Base-by-base conservation (phyloP, 2,113 vertebrate species). In the Megaptera novaeangliae region DNA sequence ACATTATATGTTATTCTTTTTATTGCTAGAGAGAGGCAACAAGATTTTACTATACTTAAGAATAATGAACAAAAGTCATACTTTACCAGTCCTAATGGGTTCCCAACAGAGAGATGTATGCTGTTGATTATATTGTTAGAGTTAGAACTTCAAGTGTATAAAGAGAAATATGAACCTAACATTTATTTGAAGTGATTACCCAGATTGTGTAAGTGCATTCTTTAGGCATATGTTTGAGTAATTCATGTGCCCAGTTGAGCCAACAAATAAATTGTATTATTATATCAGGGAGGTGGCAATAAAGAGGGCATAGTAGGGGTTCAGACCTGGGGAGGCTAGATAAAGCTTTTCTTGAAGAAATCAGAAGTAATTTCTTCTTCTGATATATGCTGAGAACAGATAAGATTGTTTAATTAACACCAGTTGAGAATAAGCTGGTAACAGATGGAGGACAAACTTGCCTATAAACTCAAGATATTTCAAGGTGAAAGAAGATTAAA, bases 391-490 rank as follows among this genome's bases (percentile, higher is more conserved):
- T 85, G 44, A 87, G 39, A 93, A 89, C 29, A 91, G 59, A 93
- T 80, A 95, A 93, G 77, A 6, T 81, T 93, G 49, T 68, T 85
- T 94, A 95, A 96, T 92, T 97, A 97, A 95, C 39, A 90, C 68
- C 15, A 81, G 44, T 80, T 87, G 87, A 97, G 66, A 86, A 91
- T 63, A 97, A 52, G 10, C 27, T 46, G 69, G 18, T 84, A 90
- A 91, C 71, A 88, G 94, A 95, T 93, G 63, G 85, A 39, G 46
- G 34, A 59, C 72, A 95, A 83, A 72, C 41, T 92, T 83, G 20
- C 61, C 8, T 57, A 25, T 74, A 94, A 97, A 85, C 63, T 36
- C 0, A 63, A 86, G 57, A 41, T 92, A 94, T 85, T 82, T 89
- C 87, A 96, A 96, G 72, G 84, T 94, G 83, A 92, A 46, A 39